Base-by-base conservation (phyloP, 2,113 vertebrate genomes). In the Microtus montanus region DNA sequence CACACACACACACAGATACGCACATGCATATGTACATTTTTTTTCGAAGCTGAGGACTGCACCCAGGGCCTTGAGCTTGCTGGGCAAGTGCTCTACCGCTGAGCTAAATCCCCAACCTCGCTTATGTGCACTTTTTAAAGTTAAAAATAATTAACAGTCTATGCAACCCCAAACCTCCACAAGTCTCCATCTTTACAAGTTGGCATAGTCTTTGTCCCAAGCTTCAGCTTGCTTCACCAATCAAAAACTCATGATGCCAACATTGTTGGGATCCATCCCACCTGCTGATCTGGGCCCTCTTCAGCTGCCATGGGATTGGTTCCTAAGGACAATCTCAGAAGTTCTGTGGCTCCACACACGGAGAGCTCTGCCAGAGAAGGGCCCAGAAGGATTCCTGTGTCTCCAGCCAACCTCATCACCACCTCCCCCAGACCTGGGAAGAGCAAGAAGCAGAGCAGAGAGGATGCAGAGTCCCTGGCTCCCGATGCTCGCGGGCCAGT, bases 111-210 rank as follows among this genome's bases (percentile, higher is more conserved):
- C 19, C 58, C 58, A 58, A 20, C 58, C 58, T 1, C 0, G 2
- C 17, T 3, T 35, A 79, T 0, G 11, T 7, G 4, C n/a, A 41
- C 5, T 61, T 61, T n/a, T 47, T 6, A 26, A 38, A 83, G 4
- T 83, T 83, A 13, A 68, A 66, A 33, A 64, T 30, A 85, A 85
- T 3, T 7, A 41, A 63, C n/a, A 30, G 58, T 44, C 38, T 84
- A 11, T 19, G 38, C 22, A 68, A 47, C 4, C 17, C 83, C 64
- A 9, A 49, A 7, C 28, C 64, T 24, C 44, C 20, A 26, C 19
- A 68, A 49, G 44, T 70, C 64, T 70, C 44, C 30, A 2, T 47
- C 44, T 30, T 70, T 35, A 86, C 64, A 35, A 66, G 30, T 15
- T 35, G 33, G 63, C 41, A 5, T 49, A 17, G 41, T 66, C 63